Evolutionary conservation across 2,113 vertebrate genomes (phyloP).

Genomic region (Chaetorhynchus papuensis): DNA sequence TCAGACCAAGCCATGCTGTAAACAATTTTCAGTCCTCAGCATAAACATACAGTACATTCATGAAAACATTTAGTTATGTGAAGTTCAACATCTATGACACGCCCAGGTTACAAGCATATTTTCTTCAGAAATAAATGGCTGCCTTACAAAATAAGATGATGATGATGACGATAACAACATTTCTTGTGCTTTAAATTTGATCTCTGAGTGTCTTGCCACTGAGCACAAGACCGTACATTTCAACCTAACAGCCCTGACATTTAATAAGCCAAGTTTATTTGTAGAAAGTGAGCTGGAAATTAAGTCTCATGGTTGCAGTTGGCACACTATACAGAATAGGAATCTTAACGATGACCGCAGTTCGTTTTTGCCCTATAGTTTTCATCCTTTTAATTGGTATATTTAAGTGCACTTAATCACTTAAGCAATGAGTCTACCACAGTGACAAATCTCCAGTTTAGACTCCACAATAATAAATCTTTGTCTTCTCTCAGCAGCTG

Average conservation of each 20-base stretch:
- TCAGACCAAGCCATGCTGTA: neutral
- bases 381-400: neutral
- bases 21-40: neutral
- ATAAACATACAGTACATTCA: neutral
- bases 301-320: neutral
- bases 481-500: conserved; percentile 41
- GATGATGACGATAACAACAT: neutral
- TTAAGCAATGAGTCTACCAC: neutral
- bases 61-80: neutral
- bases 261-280: conserved; percentile 49
- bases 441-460: conserved; percentile 31
- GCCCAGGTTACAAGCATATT: neutral
- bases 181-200: neutral
- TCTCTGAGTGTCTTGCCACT: neutral
- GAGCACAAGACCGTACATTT: neutral
- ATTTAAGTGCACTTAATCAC: conserved; percentile 33
- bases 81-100: neutral
- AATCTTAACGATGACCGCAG: neutral
- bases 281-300: conserved; percentile 38
- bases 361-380: conserved; percentile 9
- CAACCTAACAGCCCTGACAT: neutral
- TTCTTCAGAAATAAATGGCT: conserved; percentile 7
- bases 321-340: neutral
- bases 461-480: conserved; percentile 41
- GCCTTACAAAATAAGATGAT: neutral